Evolutionary conservation across 2,113 vertebrate species (phyloP).

Genomic region (Delphinapterus leucas): DNA sequence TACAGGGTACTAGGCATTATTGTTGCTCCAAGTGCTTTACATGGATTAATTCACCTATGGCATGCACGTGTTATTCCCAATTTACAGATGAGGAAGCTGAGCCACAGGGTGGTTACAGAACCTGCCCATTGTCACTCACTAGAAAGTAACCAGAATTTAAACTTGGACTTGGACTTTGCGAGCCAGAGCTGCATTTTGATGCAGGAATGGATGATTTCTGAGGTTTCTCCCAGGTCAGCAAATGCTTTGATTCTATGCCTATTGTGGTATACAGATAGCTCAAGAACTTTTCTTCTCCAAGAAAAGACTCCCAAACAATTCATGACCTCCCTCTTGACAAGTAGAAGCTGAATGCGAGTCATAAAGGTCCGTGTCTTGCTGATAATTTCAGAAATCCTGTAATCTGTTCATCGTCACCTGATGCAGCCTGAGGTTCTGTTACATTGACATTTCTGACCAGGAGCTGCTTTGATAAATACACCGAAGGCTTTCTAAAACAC

Average conservation of each 20-base stretch:
- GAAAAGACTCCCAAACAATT: neutral
- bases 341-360: neutral
- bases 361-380: neutral
- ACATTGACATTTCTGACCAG: neutral
- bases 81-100: neutral
- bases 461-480: constrained; percentile 46
- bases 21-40: neutral
- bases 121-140: neutral
- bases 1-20: neutral
- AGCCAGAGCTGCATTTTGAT: neutral
- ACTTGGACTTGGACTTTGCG: neutral
- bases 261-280: neutral
- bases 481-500: constrained; percentile 43
- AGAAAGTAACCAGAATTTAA: neutral
- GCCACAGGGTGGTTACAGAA: neutral
- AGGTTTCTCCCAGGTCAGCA: neutral
- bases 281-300: neutral
- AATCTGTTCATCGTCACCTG: neutral
- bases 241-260: neutral
- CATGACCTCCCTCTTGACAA: neutral
- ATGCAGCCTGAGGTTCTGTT: neutral
- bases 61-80: neutral
- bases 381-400: neutral
- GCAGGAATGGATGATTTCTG: neutral
- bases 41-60: neutral